Percentiles rank a stretch among this genome's conserved stretches.
Conservation (phyloP, 2,113 vertebrate genomes). For the Polypterus bichir region DNA sequence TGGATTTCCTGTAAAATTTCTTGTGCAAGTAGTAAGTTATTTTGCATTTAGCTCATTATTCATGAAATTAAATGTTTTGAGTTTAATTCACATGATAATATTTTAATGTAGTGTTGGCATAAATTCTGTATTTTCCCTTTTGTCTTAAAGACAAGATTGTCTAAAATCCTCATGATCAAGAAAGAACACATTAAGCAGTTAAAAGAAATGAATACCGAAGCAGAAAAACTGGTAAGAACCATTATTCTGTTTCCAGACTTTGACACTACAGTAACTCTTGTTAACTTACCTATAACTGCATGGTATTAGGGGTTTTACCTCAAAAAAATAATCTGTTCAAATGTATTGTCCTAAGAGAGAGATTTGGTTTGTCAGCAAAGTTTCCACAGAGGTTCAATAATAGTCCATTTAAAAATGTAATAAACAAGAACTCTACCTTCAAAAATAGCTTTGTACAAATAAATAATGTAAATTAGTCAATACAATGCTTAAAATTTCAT, state of each 20-base stretch:
- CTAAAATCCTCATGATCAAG: slow-evolving; percentile 98
- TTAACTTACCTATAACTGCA: too few relatives aligned
- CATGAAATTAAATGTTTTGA: not conserved
- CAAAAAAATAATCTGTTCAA: too few relatives aligned
- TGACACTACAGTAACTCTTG: not conserved
- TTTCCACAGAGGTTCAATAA: too few relatives aligned
- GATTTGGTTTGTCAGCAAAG: too few relatives aligned
- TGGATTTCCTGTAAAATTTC: slow-evolving; percentile 95
- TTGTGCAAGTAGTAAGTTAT: slow-evolving; percentile 88
- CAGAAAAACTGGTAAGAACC: slow-evolving; percentile 81
- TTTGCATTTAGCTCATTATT: slow-evolving; percentile 3
- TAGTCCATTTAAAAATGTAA: too few relatives aligned
- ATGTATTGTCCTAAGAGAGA: too few relatives aligned
- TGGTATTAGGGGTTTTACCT: too few relatives aligned
- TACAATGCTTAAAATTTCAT: too few relatives aligned
- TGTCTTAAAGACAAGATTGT: slow-evolving; percentile 75
- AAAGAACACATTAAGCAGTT: slow-evolving; percentile 94
- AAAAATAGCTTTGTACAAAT: too few relatives aligned
- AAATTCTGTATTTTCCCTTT: slow-evolving; percentile 11
- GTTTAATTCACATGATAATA: not conserved
- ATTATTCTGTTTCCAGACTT: not conserved
- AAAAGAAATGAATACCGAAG: slow-evolving; percentile 96
- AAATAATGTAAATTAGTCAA: too few relatives aligned
- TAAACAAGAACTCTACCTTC: too few relatives aligned
- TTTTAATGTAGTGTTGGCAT: too few relatives aligned